These are phyloP conservation scores for Timandra comae DNA, from an alignment of 2,888 invertebrate genomes.

Conservation along the genomic window DNA sequence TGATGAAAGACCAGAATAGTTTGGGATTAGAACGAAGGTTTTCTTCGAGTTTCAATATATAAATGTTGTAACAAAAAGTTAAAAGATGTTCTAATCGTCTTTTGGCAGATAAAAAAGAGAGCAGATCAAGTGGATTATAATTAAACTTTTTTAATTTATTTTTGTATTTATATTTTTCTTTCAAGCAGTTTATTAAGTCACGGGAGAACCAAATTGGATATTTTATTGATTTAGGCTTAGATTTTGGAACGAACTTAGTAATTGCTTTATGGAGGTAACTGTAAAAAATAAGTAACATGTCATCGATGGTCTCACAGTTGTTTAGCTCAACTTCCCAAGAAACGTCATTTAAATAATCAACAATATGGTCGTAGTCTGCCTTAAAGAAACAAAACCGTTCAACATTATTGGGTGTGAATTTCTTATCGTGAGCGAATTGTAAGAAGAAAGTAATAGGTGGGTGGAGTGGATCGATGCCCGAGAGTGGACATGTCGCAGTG, in stretches of 20 bases:
- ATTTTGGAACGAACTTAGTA: slow-evolving; percentile 1
- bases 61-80: neutral
- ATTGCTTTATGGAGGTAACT: neutral
- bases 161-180: slow-evolving; percentile 10
- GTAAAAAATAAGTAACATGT: neutral
- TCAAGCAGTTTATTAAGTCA: slow-evolving; percentile 6
- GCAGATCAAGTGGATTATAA: slow-evolving; percentile 11
- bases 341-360: no score
- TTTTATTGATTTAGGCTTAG: slow-evolving; percentile 3
- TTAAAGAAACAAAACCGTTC: slow-evolving; percentile 4
- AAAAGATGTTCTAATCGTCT: neutral
- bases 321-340: no score
- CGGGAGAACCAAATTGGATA: slow-evolving; percentile 12
- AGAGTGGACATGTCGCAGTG: neutral
- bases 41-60: slow-evolving; percentile 6
- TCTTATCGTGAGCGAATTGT: neutral
- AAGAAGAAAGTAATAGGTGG: neutral
- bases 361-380: slow-evolving; percentile 8
- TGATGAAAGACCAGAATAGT: slow-evolving; percentile 13
- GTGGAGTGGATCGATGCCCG: slow-evolving; percentile 5
- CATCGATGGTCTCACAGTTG: neutral
- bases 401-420: neutral
- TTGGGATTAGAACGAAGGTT: slow-evolving; percentile 10
- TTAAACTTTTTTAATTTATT: slow-evolving; percentile 10
- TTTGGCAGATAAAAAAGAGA: slow-evolving; percentile 5